Evolutionary conservation across 2,888 invertebrate genomes (phyloP), one percentile per base, ranked within the genome.

Genomic region (Coelinius sp.): DNA sequence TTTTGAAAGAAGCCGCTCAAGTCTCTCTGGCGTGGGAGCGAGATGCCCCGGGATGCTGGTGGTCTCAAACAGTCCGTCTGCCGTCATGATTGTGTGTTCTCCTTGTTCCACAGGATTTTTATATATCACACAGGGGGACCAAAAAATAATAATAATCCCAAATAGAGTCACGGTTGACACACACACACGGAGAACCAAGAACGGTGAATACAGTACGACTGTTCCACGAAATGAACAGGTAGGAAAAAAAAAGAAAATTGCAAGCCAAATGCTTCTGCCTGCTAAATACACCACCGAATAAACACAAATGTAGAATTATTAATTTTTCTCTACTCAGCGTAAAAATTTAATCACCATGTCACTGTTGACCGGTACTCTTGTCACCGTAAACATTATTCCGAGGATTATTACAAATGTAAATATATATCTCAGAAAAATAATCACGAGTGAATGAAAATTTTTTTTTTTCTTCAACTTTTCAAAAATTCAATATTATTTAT

Each of bases 11-110:
- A 87, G 85, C 82, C 86, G 85, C 85, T 86, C 86, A 75, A 87
- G 83, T 77, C 87, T 83, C 78, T 87, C 83, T 73, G 86, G 84
- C 85, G 87, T 87, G 83, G 87, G 87, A 84, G 87, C 86, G 81
- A 87, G 86, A 78, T 87, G 87, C 80, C 87, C 87, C 78, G 87
- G 87, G 84, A 85, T 85, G 85, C 84, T 85, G 84, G 86, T 87
- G 76, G 85, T 84, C 83, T 87, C 86, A 82, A 87, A 87, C 78
- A 85, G 82, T 76, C 84, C 82, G 79, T 86, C 87, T 77, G 84
- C 86, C 78, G 86, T 86, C 87, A 87, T 87, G 80, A 81, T 80
- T 81, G 71, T 52, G 52, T 52, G 4, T 64, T 56, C 59, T 62
- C 25, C 17, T 66, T 49, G 25, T 49, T 52, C 63, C 52, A 27